phyloP scores from a whole-genome alignment of 2,888 invertebrate species.

The Drosophila macrospina region DNA sequence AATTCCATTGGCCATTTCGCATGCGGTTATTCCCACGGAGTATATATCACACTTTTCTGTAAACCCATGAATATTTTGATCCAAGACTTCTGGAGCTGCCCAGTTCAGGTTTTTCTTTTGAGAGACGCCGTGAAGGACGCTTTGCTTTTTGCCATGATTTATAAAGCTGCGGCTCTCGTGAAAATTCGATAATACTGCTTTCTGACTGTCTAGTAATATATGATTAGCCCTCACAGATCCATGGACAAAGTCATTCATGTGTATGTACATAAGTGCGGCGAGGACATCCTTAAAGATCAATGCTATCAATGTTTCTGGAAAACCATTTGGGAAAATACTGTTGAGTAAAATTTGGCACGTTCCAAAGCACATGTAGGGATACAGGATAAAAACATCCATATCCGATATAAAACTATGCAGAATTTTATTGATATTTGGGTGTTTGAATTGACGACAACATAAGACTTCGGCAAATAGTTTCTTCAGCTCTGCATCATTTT shows the following conservation, averaged over 20 bases:
- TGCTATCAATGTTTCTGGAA: conserved; percentile 93
- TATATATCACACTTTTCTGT: conserved; percentile 96
- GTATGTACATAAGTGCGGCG: conserved; percentile 92
- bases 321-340: conserved; percentile 90
- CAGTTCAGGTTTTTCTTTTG: conserved; percentile 89
- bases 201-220: conserved; percentile 90
- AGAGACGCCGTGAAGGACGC: conserved; percentile 91
- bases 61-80: conserved; percentile 95
- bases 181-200: conserved; percentile 91
- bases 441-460: conserved; percentile 91
- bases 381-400: conserved; percentile 91
- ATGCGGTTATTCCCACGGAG: conserved; percentile 94
- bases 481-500: conserved; percentile 87
- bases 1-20: conserved; percentile 92
- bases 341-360: conserved; percentile 92
- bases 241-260: conserved; percentile 93
- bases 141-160: conserved; percentile 89
- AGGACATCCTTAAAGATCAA: conserved; percentile 92
- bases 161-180: conserved; percentile 91
- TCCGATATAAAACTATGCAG: conserved; percentile 91
- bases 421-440: conserved; percentile 92
- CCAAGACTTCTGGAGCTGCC: conserved; percentile 96
- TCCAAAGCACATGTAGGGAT: conserved; percentile 93
- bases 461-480: conserved; percentile 91
- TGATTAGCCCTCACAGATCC: conserved; percentile 94